Evolutionary conservation across 2,888 invertebrate species (phyloP), one percentile per base, ranked within the genome.

Genomic region (Himalopsyche tibetana): DNA sequence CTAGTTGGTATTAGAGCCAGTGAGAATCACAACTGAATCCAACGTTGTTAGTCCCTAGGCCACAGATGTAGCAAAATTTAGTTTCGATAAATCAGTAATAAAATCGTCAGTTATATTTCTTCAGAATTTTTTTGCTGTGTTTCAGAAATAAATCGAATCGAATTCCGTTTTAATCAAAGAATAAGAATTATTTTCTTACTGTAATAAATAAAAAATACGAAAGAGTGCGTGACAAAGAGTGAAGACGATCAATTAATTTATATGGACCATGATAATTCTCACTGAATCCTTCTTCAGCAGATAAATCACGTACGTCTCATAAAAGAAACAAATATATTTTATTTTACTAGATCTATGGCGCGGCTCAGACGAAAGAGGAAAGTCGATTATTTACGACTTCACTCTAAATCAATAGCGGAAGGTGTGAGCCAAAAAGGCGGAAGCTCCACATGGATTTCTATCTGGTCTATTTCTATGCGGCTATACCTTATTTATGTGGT

Each of bases 261-360:
- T 63, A 63, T 63, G 63, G 63, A 2, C 63, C 63, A 63, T 56
- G 56, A n/a, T 19, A 63, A 63, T 63, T 63, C 28, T 4, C 63
- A 19, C 19, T 63, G 63, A 63, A 63, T 63, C 19, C 19, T 11
- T 5, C 4, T 63, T 63, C 63, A 8, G 63, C 63, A 6, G 19
- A 63, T 63, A 63, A 63, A 63, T 63, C 63, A 63, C 19, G 63
- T 63, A 19, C 19, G 63, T 63, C 63, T 63, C 63, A 63, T 63
- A 19, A 63, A n/a, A 63, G 28, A 8, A 63, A 11, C 28, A 28
- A 63, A 28, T 63, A 4, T 51, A 51, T 51, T 51, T 63, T 11
- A 63, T 63, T 19, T 12, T 19, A 63, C 9, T 19, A 63, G 63
- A 63, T 28, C n/a, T 3, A 56, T 56, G n/a, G 56, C 19, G 56